These are phyloP conservation scores for Elanoides forficatus DNA, from an alignment of 2,113 vertebrate genomes.

Conservation along the genomic window DNA sequence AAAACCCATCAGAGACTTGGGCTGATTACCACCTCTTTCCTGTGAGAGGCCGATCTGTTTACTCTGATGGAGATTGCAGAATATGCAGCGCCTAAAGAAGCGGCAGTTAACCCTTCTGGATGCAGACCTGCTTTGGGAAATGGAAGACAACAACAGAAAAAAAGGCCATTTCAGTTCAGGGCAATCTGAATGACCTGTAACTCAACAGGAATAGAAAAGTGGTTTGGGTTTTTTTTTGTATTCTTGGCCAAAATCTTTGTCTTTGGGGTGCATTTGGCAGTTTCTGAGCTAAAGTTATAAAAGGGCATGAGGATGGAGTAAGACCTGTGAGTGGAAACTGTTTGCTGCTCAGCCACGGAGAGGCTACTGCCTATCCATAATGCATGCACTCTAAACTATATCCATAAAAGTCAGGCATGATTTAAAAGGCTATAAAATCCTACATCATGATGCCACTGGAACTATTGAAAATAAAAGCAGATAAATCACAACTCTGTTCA, in stretches of 20 bases:
- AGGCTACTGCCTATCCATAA: conserved; percentile 34
- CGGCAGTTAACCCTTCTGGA: background rate
- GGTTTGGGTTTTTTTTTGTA: background rate
- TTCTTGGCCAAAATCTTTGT: background rate
- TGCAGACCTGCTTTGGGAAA: background rate
- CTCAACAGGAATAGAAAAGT: background rate
- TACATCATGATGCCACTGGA: conserved; percentile 30
- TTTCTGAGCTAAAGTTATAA: background rate
- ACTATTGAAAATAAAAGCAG: conserved; percentile 49
- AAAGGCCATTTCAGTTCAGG: background rate
- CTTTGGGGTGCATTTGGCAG: background rate
- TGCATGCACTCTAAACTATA: conserved; percentile 29
- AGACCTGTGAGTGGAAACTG: background rate
- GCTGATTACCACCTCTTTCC: background rate
- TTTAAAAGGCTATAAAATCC: conserved; percentile 52
- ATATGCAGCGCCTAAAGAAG: background rate
- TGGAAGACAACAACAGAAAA: background rate
- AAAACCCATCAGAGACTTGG: background rate
- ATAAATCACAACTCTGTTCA: conserved; percentile 51
- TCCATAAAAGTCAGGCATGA: conserved; percentile 40
- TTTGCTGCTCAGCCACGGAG: background rate
- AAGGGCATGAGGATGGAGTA: background rate
- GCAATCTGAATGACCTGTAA: background rate
- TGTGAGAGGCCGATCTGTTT: background rate
- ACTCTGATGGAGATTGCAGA: background rate